These are phyloP conservation scores for Palythoa caribaeorum DNA, from an alignment of 92 coral and sea anemone species.

Conservation along the genomic window DNA sequence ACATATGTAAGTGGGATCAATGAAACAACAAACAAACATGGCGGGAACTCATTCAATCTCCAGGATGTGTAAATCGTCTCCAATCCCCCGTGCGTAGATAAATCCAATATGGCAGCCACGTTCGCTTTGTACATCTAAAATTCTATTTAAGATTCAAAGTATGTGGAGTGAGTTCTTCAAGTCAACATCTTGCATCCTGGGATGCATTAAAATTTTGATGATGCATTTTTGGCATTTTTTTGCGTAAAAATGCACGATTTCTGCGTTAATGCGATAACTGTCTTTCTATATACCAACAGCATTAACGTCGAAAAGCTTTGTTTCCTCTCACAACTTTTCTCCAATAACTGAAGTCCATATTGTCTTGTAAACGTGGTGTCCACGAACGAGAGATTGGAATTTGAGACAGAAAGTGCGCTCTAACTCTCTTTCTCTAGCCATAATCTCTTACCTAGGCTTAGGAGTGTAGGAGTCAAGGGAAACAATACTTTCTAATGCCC, in stretches of 20 bases:
- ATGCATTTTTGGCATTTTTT: no score
- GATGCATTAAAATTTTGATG: no score
- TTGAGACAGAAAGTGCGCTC: no score
- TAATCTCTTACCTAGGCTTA: not conserved
- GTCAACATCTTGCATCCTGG: no score
- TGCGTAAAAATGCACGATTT: no score
- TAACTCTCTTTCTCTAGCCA: not conserved
- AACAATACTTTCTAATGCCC: not conserved
- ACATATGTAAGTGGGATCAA: not conserved
- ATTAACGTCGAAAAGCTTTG: not conserved
- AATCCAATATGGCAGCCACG: not conserved
- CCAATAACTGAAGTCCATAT: not conserved
- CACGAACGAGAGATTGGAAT: no score
- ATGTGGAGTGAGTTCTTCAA: no score
- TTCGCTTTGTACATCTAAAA: no score
- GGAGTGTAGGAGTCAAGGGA: not conserved
- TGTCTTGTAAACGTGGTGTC: no score
- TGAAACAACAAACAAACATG: slow-evolving; percentile 42
- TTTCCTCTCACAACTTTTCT: not conserved
- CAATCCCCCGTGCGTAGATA: slow-evolving; percentile 44
- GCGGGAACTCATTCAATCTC: slow-evolving; percentile 42
- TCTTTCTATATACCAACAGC: not conserved
- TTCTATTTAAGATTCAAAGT: no score
- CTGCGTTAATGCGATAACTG: no score
- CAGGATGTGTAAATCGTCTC: slow-evolving; percentile 38